Evolutionary conservation across 2,113 vertebrate species (phyloP).

Genomic region (Sorex araneus): DNA sequence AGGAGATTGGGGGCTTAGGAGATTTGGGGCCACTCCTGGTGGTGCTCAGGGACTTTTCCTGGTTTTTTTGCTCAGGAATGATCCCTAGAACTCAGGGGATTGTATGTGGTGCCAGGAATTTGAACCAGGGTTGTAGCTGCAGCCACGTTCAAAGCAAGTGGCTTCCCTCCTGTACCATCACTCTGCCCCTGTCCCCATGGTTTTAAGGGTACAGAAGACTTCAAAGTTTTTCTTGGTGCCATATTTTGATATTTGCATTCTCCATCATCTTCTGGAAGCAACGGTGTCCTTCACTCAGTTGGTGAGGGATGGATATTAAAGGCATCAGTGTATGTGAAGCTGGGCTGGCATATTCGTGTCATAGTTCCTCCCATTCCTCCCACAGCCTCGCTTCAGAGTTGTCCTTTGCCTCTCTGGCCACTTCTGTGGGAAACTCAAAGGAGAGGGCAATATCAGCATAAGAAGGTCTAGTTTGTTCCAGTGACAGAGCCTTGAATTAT

Average conservation of each 20-base stretch:
- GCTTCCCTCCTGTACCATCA: too few species aligned
- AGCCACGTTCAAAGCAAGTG: too few species aligned
- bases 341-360: neutral
- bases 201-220: conserved; percentile 3
- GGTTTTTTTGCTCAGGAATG: too few species aligned
- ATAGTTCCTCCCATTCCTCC: neutral
- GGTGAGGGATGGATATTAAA: neutral
- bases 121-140: too few species aligned
- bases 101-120: too few species aligned
- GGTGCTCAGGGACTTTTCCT: too few species aligned
- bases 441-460: neutral
- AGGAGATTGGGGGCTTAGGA: too few species aligned
- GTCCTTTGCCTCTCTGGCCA: neutral
- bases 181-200: too few species aligned
- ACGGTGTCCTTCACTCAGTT: neutral
- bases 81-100: too few species aligned
- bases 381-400: neutral
- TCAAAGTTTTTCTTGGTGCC: conserved; percentile 8
- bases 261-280: neutral
- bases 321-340: neutral
- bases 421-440: neutral
- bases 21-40: too few species aligned
- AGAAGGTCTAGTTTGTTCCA: neutral
- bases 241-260: conserved; percentile 2
- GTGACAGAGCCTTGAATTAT: neutral